phyloP scores from a whole-genome alignment of 2,888 invertebrate species.

The Calephelis perditalis region DNA sequence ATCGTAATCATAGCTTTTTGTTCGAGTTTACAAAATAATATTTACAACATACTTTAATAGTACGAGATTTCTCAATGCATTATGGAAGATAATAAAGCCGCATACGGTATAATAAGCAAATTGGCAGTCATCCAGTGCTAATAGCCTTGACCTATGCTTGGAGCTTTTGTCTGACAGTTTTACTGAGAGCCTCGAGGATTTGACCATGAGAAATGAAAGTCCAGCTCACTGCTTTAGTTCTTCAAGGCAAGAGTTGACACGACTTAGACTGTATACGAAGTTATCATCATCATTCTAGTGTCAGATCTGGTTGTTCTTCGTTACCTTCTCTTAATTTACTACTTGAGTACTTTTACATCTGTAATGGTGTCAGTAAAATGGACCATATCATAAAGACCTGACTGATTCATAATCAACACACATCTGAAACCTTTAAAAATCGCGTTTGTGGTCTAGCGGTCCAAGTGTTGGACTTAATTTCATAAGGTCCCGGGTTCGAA shows the following conservation, averaged over 20 bases:
- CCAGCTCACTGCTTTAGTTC: conserved; percentile 33
- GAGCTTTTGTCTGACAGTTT: conserved; percentile 30
- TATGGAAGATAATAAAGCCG: conserved; percentile 1
- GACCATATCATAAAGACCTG: too few relatives aligned
- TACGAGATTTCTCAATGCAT: neutral
- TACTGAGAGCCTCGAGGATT: conserved; percentile 7
- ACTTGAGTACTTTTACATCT: too few relatives aligned
- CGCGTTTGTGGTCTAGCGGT: too few relatives aligned
- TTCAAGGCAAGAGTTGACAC: conserved; percentile 28
- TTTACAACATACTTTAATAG: neutral
- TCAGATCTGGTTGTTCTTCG: too few relatives aligned
- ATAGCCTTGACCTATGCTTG: conserved; percentile 46
- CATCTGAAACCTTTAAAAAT: too few relatives aligned
- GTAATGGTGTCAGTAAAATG: too few relatives aligned
- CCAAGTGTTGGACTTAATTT: too few relatives aligned
- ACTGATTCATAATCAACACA: too few relatives aligned
- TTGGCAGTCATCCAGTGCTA: conserved; percentile 44
- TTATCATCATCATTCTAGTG: too few relatives aligned
- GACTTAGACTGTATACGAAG: neutral
- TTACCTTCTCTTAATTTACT: too few relatives aligned
- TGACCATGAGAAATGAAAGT: conserved; percentile 33
- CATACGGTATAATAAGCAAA: conserved; percentile 10
- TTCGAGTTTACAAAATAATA: conserved; percentile 2
- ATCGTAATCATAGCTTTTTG: too few relatives aligned
- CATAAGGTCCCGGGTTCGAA: too few relatives aligned